These are phyloP conservation scores for Nomada lathburiana DNA, from an alignment of 2,888 invertebrate species.

Conservation along the genomic window DNA sequence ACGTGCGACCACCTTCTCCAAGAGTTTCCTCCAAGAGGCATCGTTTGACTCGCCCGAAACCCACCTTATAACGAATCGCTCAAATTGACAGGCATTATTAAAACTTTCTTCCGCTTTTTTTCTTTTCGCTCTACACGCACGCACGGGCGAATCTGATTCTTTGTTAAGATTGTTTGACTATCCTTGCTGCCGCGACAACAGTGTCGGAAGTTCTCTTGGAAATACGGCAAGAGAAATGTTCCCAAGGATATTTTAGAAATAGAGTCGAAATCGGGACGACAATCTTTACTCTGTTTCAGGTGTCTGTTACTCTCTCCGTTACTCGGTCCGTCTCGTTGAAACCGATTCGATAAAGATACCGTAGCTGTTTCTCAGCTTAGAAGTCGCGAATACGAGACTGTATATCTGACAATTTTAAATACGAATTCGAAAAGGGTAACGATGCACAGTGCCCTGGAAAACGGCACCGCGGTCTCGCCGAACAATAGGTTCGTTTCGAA, in stretches of 20 bases:
- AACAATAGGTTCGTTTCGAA: slow-evolving; percentile 25
- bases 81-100: slow-evolving; percentile 35
- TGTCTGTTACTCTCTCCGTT: slow-evolving; percentile 20
- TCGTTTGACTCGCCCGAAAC: slow-evolving; percentile 29
- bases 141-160: background rate
- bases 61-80: slow-evolving; percentile 9
- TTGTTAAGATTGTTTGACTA: slow-evolving; percentile 4
- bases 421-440: slow-evolving; percentile 22
- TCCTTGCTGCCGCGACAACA: slow-evolving; percentile 27
- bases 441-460: background rate
- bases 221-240: slow-evolving; percentile 46
- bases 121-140: background rate
- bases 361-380: slow-evolving; percentile 27
- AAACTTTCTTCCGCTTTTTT: slow-evolving; percentile 1
- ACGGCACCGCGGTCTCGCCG: background rate
- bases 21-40: slow-evolving; percentile 53
- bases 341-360: slow-evolving; percentile 63
- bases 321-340: slow-evolving; percentile 54
- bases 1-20: slow-evolving; percentile 31
- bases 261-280: slow-evolving; percentile 35
- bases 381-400: slow-evolving; percentile 27
- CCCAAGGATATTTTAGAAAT: slow-evolving; percentile 50
- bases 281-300: slow-evolving; percentile 29
- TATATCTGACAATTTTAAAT: slow-evolving; percentile 7
- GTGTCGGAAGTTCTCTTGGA: slow-evolving; percentile 58